These are phyloP conservation scores for Serilophus lunatus DNA, from an alignment of 2,113 vertebrate genomes.

Conservation along the genomic window DNA sequence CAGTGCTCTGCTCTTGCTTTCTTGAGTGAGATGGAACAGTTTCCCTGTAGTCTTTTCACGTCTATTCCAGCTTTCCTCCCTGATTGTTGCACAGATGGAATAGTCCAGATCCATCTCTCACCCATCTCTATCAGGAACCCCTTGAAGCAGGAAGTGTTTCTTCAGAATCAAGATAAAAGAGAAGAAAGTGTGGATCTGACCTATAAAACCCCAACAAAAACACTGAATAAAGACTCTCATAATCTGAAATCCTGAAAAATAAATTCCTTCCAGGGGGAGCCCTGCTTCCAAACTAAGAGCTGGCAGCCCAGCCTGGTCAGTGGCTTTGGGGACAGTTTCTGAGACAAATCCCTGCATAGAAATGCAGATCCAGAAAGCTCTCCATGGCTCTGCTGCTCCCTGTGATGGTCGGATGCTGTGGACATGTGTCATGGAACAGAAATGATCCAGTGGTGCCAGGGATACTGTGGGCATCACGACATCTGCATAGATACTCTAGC, in stretches of 20 bases:
- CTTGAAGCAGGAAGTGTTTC: background rate
- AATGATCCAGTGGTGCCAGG: background rate
- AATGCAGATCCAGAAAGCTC: background rate
- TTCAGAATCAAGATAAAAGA: background rate
- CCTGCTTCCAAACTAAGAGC: background rate
- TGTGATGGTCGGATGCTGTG: background rate
- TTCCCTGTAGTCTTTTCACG: rapidly evolving
- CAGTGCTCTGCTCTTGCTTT: background rate
- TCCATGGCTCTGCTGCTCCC: rapidly evolving
- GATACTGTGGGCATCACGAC: rapidly evolving
- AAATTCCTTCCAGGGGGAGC: background rate
- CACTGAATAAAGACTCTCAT: background rate
- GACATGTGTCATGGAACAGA: rapidly evolving
- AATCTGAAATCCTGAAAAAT: background rate
- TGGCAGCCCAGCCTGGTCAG: background rate
- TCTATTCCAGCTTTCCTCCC: background rate
- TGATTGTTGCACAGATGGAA: background rate
- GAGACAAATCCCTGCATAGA: background rate
- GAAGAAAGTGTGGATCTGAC: background rate
- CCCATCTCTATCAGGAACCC: rapidly evolving
- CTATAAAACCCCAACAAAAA: background rate
- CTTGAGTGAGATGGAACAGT: background rate
- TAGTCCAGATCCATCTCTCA: background rate
- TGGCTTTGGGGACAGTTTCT: background rate
- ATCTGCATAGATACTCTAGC: background rate